Conservation (phyloP, 1,140 invertebrate genomes). For the Propsilocerus akamusi region DNA sequence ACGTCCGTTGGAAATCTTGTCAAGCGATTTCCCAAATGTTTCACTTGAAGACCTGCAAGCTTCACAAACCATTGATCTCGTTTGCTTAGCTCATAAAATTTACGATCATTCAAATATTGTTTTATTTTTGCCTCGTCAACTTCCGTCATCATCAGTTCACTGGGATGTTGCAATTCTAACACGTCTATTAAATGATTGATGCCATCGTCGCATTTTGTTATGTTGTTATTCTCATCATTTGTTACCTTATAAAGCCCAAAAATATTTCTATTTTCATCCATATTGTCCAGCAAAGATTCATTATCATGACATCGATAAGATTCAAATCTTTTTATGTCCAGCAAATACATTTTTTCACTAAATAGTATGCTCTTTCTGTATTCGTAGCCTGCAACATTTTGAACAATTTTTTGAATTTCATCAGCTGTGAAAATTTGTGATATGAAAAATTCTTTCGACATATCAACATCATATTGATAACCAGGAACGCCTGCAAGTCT, state of each 20-base stretch:
- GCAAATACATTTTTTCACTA: not conserved
- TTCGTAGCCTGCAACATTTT: not conserved
- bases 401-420: not conserved
- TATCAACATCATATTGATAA: not conserved
- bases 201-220: not conserved
- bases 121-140: not conserved
- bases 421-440: not conserved
- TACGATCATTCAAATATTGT: not conserved
- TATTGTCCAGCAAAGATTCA: not conserved
- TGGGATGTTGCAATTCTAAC: not conserved
- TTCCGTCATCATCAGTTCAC: not conserved
- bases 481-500: conserved; percentile 2
- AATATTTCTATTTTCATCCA: not conserved
- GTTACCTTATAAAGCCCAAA: too few species aligned
- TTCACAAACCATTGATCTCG: not conserved
- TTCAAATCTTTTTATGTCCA: not conserved
- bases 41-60: not conserved
- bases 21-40: not conserved
- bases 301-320: not conserved
- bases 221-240: too few species aligned
- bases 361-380: not conserved
- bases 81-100: not conserved
- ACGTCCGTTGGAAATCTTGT: not conserved
- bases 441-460: not conserved
- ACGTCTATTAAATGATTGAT: not conserved